Percentiles rank a stretch among this genome's conserved stretches.
These are phyloP conservation scores for Ptychadena robeensis DNA, from an alignment of 2,797 vertebrate genomes.

Conservation along the genomic window DNA sequence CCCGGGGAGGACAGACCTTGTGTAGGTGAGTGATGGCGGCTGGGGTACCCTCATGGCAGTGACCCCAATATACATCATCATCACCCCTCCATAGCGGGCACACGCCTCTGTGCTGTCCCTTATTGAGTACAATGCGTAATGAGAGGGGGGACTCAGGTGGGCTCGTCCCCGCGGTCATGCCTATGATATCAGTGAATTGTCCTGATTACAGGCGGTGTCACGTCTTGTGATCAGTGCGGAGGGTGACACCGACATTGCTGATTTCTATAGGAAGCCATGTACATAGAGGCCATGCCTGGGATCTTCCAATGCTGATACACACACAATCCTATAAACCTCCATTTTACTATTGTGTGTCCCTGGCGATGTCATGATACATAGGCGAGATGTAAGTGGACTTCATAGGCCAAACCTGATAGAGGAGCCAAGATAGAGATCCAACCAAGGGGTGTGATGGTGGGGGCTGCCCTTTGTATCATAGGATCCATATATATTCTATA, in stretches of 20 bases:
- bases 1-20: constrained; percentile 23
- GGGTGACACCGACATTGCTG: too few species aligned
- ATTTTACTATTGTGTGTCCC: constrained; percentile 11
- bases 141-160: neutral
- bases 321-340: too few species aligned
- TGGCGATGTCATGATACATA: neutral
- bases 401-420: neutral
- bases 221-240: neutral
- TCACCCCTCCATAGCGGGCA: neutral
- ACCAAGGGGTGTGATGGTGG: neutral
- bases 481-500: too few species aligned
- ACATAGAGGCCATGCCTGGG: too few species aligned
- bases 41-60: neutral
- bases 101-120: neutral
- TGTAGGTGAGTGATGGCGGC: constrained; percentile 35
- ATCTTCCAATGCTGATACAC: too few species aligned
- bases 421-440: neutral
- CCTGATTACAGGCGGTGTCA: too few species aligned
- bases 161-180: neutral
- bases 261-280: too few species aligned
- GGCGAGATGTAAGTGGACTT: neutral
- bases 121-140: neutral
- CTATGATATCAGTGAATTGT: too few species aligned
- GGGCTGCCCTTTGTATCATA: neutral
- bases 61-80: neutral